Evolutionary conservation across 2,797 vertebrate genomes (phyloP).

Genomic region (Cyprinella venusta): DNA sequence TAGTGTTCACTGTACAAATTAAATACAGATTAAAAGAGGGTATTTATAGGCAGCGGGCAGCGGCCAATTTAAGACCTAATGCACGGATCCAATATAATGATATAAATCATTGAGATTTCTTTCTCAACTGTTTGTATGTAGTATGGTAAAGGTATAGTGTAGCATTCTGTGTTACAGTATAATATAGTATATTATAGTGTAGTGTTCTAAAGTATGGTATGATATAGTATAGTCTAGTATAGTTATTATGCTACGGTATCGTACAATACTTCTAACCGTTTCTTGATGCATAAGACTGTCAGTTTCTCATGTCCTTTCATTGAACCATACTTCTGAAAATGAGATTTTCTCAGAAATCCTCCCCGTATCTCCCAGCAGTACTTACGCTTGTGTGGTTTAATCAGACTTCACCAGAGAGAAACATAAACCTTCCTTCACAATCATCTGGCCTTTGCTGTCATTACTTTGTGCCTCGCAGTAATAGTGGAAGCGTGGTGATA

Average conservation of each 20-base stretch:
- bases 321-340: conserved; percentile 12
- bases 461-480: conserved; percentile 26
- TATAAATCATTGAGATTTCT: no score
- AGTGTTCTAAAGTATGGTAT: not conserved
- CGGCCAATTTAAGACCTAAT: no score
- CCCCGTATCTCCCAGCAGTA: not conserved
- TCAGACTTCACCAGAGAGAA: conserved; percentile 1
- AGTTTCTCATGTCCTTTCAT: conserved; percentile 6
- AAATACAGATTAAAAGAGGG: no score
- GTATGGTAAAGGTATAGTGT: not conserved
- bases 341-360: conserved; percentile 16
- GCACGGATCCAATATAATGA: no score
- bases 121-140: no score
- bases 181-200: no score
- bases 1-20: no score
- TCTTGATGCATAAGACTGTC: not conserved
- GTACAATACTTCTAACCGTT: not conserved
- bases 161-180: not conserved
- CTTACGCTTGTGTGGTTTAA: conserved; percentile 21
- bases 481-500: conserved; percentile 10
- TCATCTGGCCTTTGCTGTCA: conserved; percentile 16
- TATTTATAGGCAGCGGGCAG: no score
- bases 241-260: not conserved
- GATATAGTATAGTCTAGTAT: not conserved
- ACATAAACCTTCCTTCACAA: conserved; percentile 29